Evolutionary conservation across 2,113 vertebrate species (phyloP), one percentile per base, ranked within the genome.

Genomic region (Meleagris gallopavo): DNA sequence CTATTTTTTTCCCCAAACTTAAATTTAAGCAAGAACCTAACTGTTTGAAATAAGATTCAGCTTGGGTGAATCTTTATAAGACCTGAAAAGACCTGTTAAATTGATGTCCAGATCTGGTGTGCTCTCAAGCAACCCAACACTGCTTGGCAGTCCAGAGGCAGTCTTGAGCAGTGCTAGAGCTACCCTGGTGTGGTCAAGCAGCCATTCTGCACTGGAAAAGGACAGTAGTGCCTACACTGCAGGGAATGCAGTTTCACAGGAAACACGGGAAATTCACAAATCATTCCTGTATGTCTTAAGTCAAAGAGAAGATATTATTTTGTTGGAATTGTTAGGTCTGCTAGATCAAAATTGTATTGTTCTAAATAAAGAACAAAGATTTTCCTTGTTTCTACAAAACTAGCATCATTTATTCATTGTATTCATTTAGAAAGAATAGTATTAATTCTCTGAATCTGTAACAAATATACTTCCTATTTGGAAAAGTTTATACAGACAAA

Each of bases 41-140:
- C 20, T 55, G 14, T 55, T 30, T 41, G 22, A 41, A 73, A 11
- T 24, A 73, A 16, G 29, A 73, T 10, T 57, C 29, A 41, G 8
- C 6, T 67, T 15, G 43, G 30, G 10, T 67, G 62, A 73, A 40
- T 10, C 1, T 73, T n/a, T n/a, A n/a, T 78, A 73, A 27, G 46
- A 45, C 22, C 45, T 41, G 32, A 73, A 67, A 61, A 45, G 9
- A 34, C 24, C 36, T 69, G 11, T 22, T 11, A 50, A 40, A 19
- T 16, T 64, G 12, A 19, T 70, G 32, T 32, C 16, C 19, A 64
- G 4, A 13, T 34, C 27, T 38, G n/a, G 32, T 34, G 41, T 0
- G 0, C 24, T 40, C 8, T 52, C 20, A 74, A 61, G 40, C 30
- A 40, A 7, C 1, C 1, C 11, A 16, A 40, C 6, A 36, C 32